Percentiles rank a stretch among this genome's conserved stretches.
These are phyloP conservation scores for Crotalus horridus DNA, from an alignment of 2,113 vertebrate species.

Conservation along the genomic window DNA sequence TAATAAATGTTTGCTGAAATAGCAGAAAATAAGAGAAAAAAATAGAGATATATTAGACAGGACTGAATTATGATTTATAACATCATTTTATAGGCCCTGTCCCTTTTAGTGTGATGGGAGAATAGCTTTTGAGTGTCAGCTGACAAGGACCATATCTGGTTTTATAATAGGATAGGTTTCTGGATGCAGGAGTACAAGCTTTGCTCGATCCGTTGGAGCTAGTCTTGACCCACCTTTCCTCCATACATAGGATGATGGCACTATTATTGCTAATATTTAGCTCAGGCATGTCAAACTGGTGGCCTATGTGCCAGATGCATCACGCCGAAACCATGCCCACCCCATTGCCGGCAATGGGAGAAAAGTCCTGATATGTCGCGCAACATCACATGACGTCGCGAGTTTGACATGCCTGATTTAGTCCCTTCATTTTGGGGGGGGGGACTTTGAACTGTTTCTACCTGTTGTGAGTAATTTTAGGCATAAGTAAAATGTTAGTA, in stretches of 20 bases:
- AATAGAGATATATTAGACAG: neutral
- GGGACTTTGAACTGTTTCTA: neutral
- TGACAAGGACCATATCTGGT: neutral
- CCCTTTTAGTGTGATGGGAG: neutral
- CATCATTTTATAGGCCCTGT: neutral
- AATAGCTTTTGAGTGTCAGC: neutral
- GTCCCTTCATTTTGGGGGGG: neutral
- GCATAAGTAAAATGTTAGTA: neutral
- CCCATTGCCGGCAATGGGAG: too few species aligned
- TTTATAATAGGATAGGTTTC: neutral
- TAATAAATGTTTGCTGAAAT: neutral
- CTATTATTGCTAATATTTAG: neutral
- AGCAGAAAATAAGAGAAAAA: neutral
- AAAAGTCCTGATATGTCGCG: too few species aligned
- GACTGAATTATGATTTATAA: neutral
- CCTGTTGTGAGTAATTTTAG: neutral
- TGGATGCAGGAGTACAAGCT: neutral
- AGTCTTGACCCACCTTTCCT: neutral
- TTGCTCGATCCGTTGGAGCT: neutral
- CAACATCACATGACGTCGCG: too few species aligned
- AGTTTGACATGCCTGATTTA: too few species aligned
- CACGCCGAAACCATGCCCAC: too few species aligned
- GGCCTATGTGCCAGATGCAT: too few species aligned
- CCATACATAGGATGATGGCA: neutral
- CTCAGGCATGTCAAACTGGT: neutral